Base-by-base conservation (phyloP, 2,888 invertebrate genomes). In the Pocota personata region DNA sequence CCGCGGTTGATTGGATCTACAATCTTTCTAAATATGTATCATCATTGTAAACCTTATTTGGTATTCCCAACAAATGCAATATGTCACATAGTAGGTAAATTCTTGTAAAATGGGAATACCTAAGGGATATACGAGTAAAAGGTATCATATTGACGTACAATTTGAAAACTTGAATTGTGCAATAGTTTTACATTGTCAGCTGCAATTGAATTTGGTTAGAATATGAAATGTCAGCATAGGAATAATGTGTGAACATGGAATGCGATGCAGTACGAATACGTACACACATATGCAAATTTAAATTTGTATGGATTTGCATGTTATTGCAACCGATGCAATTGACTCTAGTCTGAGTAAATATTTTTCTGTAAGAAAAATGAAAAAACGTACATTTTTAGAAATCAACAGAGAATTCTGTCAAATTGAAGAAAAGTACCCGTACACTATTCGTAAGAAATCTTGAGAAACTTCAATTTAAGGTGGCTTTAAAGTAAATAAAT, bases 11-110 rank as follows among this genome's bases (percentile, higher is more conserved):
- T 76, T 43, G 58, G 55, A 77, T 60, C 58, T 37, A 60, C 40
- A 16, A 27, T 24, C 37, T 21, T 24, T 14, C 5, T 35, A 8
- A 64, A 71, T 46, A 62, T 71, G 55, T 55, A 71, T 48, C 50
- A 60, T 50, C 14, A 40, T 21, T 58, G 66, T n/a, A 21, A 19
- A 19, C 52, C 73, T 5, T 43, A 72, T 79, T 72, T 79, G 64
- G 71, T 30, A 79, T 72, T 80, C 48, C 2, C 35, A 58, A 66
- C 50, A 66, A 73, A 73, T 73, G 40, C 64, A 72, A 73, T 80
- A 66, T 73, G 79, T 80, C 73, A 80, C 79, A 66, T 80, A 58
- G 64, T 32, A 50, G 48, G 64, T 80, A 66, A 80, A 73, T 80
- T 67, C 66, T 43, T 10, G 40, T 30, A 48, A 78, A 78, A 64